phyloP scores from a whole-genome alignment of 1,140 invertebrate species.

The Plectrocnemia conspersa region DNA sequence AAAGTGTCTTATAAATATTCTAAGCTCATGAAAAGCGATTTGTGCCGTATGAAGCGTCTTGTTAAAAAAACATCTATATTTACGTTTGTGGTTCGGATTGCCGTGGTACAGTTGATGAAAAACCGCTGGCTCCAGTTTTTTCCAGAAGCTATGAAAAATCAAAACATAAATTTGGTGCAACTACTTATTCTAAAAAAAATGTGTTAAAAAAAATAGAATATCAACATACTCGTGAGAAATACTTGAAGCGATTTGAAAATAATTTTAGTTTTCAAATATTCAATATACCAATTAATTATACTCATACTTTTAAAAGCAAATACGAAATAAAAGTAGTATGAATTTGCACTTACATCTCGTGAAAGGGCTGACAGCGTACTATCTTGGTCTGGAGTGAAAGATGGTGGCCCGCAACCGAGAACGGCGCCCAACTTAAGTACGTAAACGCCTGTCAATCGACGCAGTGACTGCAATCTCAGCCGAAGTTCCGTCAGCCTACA shows the following conservation, averaged over 20 bases:
- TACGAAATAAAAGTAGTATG: neutral
- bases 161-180: constrained; percentile 42
- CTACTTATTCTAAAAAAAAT: constrained; percentile 24
- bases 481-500: constrained; percentile 64
- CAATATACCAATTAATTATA: too few species aligned
- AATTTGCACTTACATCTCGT: constrained; percentile 48
- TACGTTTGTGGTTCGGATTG: constrained; percentile 52
- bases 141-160: constrained; percentile 58
- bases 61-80: constrained; percentile 53
- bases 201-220: constrained; percentile 17
- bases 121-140: constrained; percentile 45
- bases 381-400: constrained; percentile 37
- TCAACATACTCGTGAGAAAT: too few species aligned
- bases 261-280: too few species aligned
- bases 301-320: too few species aligned
- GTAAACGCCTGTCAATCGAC: constrained; percentile 70
- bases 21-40: too few species aligned
- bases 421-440: constrained; percentile 70
- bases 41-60: too few species aligned
- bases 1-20: too few species aligned
- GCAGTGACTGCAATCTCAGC: constrained; percentile 67
- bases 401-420: constrained; percentile 57
- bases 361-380: constrained; percentile 50
- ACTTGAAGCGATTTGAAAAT: too few species aligned
- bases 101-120: constrained; percentile 38